Percentiles rank a stretch among this genome's conserved stretches.
Evolutionary conservation across 2,888 invertebrate species (phyloP).

Genomic region (Sepiola atlantica): DNA sequence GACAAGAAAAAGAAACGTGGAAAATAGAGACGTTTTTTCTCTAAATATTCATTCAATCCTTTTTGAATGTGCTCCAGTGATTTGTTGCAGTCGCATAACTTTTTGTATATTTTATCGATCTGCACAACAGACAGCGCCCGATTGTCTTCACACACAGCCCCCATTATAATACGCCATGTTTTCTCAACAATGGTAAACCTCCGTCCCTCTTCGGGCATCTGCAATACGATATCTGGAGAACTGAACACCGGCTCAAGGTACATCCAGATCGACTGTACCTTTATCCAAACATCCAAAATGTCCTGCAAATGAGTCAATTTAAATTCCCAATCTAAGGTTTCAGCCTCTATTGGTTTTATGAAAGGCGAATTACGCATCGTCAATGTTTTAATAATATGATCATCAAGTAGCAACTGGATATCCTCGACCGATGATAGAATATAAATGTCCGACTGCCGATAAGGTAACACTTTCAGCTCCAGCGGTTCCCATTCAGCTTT

Average conservation of each 20-base stretch:
- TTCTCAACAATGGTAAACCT: slow-evolving; percentile 94
- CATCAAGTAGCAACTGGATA: slow-evolving; percentile 91
- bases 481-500: slow-evolving; percentile 84
- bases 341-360: slow-evolving; percentile 91
- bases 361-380: slow-evolving; percentile 97
- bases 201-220: slow-evolving; percentile 95
- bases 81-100: slow-evolving; percentile 87
- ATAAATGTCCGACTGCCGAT: slow-evolving; percentile 84
- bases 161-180: slow-evolving; percentile 96
- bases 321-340: slow-evolving; percentile 88
- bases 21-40: slow-evolving; percentile 93
- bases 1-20: slow-evolving; percentile 96
- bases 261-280: slow-evolving; percentile 95
- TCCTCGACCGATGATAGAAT: slow-evolving; percentile 92
- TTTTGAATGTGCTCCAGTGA: slow-evolving; percentile 90
- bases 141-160: slow-evolving; percentile 81
- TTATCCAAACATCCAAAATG: slow-evolving; percentile 93
- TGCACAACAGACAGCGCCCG: slow-evolving; percentile 80
- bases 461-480: slow-evolving; percentile 70
- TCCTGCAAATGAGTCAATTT: slow-evolving; percentile 89
- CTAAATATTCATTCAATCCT: slow-evolving; percentile 91
- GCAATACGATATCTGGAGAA: slow-evolving; percentile 95
- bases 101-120: slow-evolving; percentile 86
- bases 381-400: slow-evolving; percentile 95
- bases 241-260: slow-evolving; percentile 96